phyloP scores from a whole-genome alignment of 2,888 invertebrate genomes.

The Iselma pallidipennis region DNA sequence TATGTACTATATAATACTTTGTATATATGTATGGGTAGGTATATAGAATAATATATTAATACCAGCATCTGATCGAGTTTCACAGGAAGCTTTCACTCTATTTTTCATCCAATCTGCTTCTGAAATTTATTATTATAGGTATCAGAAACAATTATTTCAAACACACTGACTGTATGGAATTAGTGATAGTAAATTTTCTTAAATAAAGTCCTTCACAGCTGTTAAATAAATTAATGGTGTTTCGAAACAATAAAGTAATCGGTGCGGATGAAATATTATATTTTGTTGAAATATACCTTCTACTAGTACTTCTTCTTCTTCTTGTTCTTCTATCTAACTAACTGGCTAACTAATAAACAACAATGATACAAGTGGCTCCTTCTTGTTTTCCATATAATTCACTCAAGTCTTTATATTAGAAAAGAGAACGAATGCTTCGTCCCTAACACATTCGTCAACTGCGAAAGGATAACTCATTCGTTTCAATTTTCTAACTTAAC shows the following conservation, averaged over 20 bases:
- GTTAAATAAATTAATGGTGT: conserved; percentile 42
- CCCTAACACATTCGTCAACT: conserved; percentile 35
- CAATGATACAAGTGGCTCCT: conserved; percentile 32
- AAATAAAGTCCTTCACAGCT: conserved; percentile 34
- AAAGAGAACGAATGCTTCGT: conserved; percentile 35
- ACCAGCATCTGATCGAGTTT: conserved; percentile 6
- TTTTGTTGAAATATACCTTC: conserved; percentile 26
- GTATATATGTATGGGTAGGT: too few relatives aligned
- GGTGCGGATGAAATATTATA: conserved; percentile 41
- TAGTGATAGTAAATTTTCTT: conserved; percentile 31
- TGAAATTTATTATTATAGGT: conserved; percentile 23
- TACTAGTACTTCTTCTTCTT: not conserved
- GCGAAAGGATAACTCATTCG: conserved; percentile 28
- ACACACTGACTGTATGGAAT: conserved; percentile 27
- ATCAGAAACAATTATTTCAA: conserved; percentile 33
- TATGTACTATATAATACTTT: too few relatives aligned
- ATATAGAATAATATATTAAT: too few relatives aligned
- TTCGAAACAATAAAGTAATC: conserved; percentile 43
- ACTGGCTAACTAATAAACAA: conserved; percentile 7
- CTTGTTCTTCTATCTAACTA: not conserved
- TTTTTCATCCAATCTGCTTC: conserved; percentile 14
- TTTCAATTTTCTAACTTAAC: conserved; percentile 18
- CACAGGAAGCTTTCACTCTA: conserved; percentile 6
- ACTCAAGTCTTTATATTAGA: conserved; percentile 34
- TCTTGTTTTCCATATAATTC: conserved; percentile 41